Base-by-base conservation (phyloP, 2,888 invertebrate species). In the Archips xylosteana region DNA sequence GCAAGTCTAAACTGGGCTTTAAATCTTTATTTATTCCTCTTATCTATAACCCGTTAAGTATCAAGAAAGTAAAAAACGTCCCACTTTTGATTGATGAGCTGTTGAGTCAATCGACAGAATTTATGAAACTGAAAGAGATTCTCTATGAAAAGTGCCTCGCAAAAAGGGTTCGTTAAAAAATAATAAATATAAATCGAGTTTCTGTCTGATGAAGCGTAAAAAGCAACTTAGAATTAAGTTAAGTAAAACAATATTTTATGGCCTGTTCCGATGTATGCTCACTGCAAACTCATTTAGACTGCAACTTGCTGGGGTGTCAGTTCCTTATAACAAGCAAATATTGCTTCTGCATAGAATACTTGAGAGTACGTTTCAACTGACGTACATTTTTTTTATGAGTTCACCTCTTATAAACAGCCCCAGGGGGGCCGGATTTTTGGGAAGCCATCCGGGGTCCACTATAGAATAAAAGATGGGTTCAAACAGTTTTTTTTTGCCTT, bases 311-410 rank as follows among this genome's bases (percentile, higher is more conserved):
- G 9, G 3, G 8, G 65, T 51, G 36, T 65, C 36, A 51, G 36
- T 65, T 65, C 65, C 51, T 65, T 51, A 65, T 65, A 49, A 36
- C 9, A 10, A 34, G 51, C 51, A 65, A 65, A 65, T 65, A 51
- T 65, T 51, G 51, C 51, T 36, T 49, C 65, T 51, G 36, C 36
- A 36, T 57, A 32, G 3, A 57, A 1, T n/a, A n/a, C 60, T 32
- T 45, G 10, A 12, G 10, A 10, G 10, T 12, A 45, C 45, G 10
- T 45, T 12, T 12, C 32, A 4, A 57, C 4, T 0, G 12, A 9
- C 3, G 3, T 12, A 32, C 32, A 32, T 3, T 12, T 12, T 45
- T 45, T 45, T 0, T 45, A 45, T 45, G 10, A 45, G 12, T 51
- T 5, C 15, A 6, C 51, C 51, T 5, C n/a, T 6, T n/a, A 39